Evolutionary conservation across 2,888 invertebrate species (phyloP).

Genomic region (Cylindroiulus punctatus): DNA sequence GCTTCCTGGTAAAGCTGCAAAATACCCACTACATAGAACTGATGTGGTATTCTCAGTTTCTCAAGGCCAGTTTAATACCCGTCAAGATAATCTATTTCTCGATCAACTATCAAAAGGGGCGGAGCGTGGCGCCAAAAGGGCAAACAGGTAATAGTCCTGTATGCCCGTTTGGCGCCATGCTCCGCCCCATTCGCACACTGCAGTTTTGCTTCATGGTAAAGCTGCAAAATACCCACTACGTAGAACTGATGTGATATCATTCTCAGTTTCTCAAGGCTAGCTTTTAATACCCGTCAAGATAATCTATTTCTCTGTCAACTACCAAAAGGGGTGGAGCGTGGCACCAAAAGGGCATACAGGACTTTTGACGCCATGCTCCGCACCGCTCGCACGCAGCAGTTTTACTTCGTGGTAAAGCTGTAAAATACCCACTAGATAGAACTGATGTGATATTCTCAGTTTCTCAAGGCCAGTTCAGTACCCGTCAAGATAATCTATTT

Average conservation of each 20-base stretch:
- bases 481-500: slow-evolving; percentile 63
- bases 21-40: slow-evolving; percentile 60
- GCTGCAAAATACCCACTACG: slow-evolving; percentile 60
- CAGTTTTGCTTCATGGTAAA: slow-evolving; percentile 57
- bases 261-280: slow-evolving; percentile 60
- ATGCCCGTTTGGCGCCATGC: no score
- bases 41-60: slow-evolving; percentile 60
- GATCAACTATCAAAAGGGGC: slow-evolving; percentile 63
- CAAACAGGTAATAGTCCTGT: no score
- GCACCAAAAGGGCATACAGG: no score
- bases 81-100: slow-evolving; percentile 62
- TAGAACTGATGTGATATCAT: slow-evolving; percentile 59
- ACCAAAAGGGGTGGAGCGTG: slow-evolving; percentile 63
- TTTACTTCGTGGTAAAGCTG: slow-evolving; percentile 57
- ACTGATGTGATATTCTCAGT: slow-evolving; percentile 60
- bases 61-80: slow-evolving; percentile 60
- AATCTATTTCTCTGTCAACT: slow-evolving; percentile 62
- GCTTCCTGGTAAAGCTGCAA: slow-evolving; percentile 58
- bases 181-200: slow-evolving; percentile 60
- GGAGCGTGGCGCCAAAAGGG: slow-evolving; percentile 62
- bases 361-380: no score
- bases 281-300: slow-evolving; percentile 62
- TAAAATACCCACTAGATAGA: slow-evolving; percentile 60
- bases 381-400: slow-evolving; percentile 60
- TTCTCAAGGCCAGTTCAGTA: slow-evolving; percentile 59